Base-by-base conservation (phyloP, 2,888 invertebrate species). In the Beris chalybata region DNA sequence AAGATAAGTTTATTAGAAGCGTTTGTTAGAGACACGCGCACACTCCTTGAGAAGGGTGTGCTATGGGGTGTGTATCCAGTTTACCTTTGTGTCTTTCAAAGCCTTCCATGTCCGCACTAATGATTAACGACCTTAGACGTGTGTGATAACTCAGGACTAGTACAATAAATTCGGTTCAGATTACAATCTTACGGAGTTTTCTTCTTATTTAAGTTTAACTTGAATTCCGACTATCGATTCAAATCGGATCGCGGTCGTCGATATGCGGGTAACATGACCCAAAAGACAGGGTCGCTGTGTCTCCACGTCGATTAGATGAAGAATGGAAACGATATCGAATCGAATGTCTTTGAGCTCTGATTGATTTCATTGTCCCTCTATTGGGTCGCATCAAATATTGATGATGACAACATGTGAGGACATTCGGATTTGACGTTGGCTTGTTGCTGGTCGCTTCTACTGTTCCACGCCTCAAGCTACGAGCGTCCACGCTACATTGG, bases 341-440 rank as follows among this genome's bases (percentile, higher is more conserved):
- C 68, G 61, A 65, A 58, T 55, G 59, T 59, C 43, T 45, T 48
- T 53, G 47, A 58, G 64, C 52, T 58, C 61, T 68, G 68, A 68
- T 68, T 68, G 68, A 68, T 65, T 68, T 65, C 65, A 65, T 68
- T 68, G 65, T 65, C 30, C 64, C 30, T 55, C 29, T 55, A 44
- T 66, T 63, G 56, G 56, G 30, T 48, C 55, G 55, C 68, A 68
- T 68, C 68, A 68, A 68, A 68, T 65, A 68, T 68, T 68, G 56
- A 68, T 68, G 65, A 56, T 59, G 65, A 64, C 45, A 59, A 57
- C 63, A 67, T 55, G 48, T 50, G 52, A 61, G 52, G 22, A 47
- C 61, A 50, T 59, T 22, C 50, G 12, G 29, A 29, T n/a, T 30
- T 15, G 15, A 44, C 47, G 29, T 30, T 48, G 12, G 50, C 50